These are phyloP conservation scores for Myopa tessellatipennis DNA, from an alignment of 2,888 invertebrate species.

Conservation along the genomic window DNA sequence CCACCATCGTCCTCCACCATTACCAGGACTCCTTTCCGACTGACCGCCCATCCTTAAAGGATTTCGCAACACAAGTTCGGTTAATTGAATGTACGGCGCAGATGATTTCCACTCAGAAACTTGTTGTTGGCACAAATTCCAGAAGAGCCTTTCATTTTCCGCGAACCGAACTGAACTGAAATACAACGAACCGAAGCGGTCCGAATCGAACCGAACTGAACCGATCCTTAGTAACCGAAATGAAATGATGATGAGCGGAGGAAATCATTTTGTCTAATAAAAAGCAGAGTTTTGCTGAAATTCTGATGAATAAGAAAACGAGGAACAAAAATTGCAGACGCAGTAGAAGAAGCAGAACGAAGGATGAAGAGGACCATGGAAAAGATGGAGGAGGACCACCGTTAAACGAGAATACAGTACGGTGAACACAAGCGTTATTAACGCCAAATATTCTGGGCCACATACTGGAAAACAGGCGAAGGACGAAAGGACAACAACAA, in stretches of 20 bases:
- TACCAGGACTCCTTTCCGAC: constrained; percentile 28
- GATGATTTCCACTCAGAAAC: constrained; percentile 39
- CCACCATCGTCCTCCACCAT: constrained; percentile 5
- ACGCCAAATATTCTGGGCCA: too few relatives aligned
- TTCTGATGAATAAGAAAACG: neutral
- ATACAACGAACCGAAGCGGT: constrained; percentile 14
- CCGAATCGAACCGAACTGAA: neutral
- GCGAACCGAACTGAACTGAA: constrained; percentile 18
- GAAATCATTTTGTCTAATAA: constrained; percentile 6
- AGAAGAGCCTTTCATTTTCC: neutral
- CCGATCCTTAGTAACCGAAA: neutral
- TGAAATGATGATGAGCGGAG: neutral
- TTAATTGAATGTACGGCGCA: constrained; percentile 45
- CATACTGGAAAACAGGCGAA: too few relatives aligned
- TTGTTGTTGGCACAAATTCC: constrained; percentile 27
- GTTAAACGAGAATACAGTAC: neutral
- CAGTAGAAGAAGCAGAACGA: too few relatives aligned
- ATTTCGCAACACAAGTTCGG: too few relatives aligned
- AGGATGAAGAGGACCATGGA: neutral
- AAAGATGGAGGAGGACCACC: neutral
- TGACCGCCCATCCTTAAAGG: constrained; percentile 9
- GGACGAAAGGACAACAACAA: neutral
- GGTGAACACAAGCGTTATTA: neutral
- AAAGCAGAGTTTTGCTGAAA: neutral
- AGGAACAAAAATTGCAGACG: too few relatives aligned